A percentile compares a stretch with the other conserved stretches of the same genome.
Conservation (phyloP, 2,797 vertebrate genomes). For the Cossypha niveicapilla region DNA sequence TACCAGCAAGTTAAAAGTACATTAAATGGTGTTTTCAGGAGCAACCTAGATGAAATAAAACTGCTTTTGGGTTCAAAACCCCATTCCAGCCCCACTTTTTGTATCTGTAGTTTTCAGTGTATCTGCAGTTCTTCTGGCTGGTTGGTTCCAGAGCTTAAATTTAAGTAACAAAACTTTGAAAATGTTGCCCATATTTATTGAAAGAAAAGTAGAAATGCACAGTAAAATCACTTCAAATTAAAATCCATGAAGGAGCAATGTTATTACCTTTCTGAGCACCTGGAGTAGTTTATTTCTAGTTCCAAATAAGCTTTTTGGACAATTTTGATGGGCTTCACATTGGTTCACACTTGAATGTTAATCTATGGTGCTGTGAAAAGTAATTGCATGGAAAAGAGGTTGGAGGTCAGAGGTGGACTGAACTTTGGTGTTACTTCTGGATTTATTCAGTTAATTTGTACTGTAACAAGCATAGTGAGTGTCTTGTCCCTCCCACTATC, state of each 20-base stretch:
- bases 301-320: background rate
- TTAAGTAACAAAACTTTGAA: background rate
- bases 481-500: background rate
- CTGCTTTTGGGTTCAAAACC: background rate
- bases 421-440: background rate
- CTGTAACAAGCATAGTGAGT: fast-evolving
- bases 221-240: fast-evolving
- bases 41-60: background rate
- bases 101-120: no score
- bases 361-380: background rate
- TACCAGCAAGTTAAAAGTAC: background rate
- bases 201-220: background rate
- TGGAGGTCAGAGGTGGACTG: background rate
- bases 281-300: background rate
- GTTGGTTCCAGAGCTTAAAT: background rate
- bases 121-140: background rate
- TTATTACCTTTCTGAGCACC: background rate
- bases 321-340: fast-evolving
- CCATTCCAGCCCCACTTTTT: background rate
- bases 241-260: background rate
- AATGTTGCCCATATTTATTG: background rate
- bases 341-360: background rate
- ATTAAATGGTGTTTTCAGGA: background rate
- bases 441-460: background rate
- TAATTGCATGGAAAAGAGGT: background rate